Base-by-base conservation (phyloP, 2,797 vertebrate genomes). In the Coluber constrictor region DNA sequence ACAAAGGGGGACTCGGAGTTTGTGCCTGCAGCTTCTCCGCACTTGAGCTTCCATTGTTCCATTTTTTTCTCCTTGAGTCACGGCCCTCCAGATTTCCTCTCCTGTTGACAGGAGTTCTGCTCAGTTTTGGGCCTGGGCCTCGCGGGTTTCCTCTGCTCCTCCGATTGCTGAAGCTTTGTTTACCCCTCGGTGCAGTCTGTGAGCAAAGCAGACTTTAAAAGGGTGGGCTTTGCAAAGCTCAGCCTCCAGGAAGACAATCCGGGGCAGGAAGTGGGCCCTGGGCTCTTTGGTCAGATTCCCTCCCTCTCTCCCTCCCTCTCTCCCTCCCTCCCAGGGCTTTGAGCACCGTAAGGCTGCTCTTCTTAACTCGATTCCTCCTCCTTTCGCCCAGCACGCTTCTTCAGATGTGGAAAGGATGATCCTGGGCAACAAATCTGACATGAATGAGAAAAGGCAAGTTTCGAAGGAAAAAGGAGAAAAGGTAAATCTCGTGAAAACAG, bases 321-420 rank as follows among this genome's bases (percentile, higher is more conserved):
- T 25, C 60, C 60, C 60, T 11, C 37, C 37, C 37, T 37, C 37
- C 37, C 37, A 9, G 59, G 59, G 8, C 23, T 60, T 25, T 18
- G n/a, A n/a, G 74, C 74, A 10, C 16, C 93, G 23, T 32, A 5
- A 74, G 88, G 88, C 90, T 51, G 93, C 94, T 93, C 55, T 32
- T 47, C 92, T 63, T 94, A 55, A 90, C 57, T 13, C 83, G 47
- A 9, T 20, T 11, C 96, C 94, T 93, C 92, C 61, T 90, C 89
- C 18, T 20, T 74, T 10, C 92, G 43, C 94, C 87, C 96, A 99
- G 99, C 99, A 99, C 92, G 99, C 99, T 57, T 99, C 99, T 12
- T 99, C 99, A 79, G 99, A 99, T 91, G 99, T 99, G 60, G 99
- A 99, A 97, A 98, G 99, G 96, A 99, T 99, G 99, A 98, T 99